Base-by-base conservation (phyloP, 2,113 vertebrate species). In the Melanotaenia duboulayi region DNA sequence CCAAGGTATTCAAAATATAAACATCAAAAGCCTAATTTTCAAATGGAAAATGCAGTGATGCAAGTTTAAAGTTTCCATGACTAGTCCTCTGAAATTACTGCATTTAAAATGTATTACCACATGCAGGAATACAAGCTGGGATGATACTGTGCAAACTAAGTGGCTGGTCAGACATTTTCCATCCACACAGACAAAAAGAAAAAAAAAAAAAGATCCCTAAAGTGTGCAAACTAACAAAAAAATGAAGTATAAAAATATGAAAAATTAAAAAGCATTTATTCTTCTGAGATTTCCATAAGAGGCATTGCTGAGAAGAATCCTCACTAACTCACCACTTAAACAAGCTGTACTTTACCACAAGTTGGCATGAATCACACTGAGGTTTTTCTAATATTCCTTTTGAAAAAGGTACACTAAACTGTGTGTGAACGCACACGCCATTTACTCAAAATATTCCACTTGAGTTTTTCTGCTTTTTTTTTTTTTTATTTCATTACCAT, bases 281-380 rank as follows among this genome's bases (percentile, higher is more conserved):
- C 52, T 40, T 55, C 46, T 65, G 65, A 63, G 44, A 84, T 63
- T 65, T n/a, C 71, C 74, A 58, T 50, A 75, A 57, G 77, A 81
- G 46, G 57, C 81, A 84, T 81, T 78, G 71, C 71, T 67, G 63
- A 86, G 52, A 67, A 58, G 56, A 76, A 58, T 61, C 67, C 64
- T 71, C 55, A 20, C 64, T 79, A 50, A 78, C 46, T 52, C 64
- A 57, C 42, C 55, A 67, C 64, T 12, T 73, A 57, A 75, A 50
- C 52, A 82, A 5, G 19, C 73, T 57, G 74, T 49, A 75, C 75
- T 78, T 73, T 17, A 2, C 72, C 69, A 59, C 83, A 77, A 75
- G 67, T 49, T 60, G 4, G 52, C 50, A 64, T 65, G n/a, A 24
- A 63, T 56, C 35, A 28, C 32, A 42, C 69, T 51, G 37, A 74